Percentiles rank a stretch among this genome's conserved stretches.
Conservation (phyloP, 64 coral and sea anemone species). For the Montipora capricornis region DNA sequence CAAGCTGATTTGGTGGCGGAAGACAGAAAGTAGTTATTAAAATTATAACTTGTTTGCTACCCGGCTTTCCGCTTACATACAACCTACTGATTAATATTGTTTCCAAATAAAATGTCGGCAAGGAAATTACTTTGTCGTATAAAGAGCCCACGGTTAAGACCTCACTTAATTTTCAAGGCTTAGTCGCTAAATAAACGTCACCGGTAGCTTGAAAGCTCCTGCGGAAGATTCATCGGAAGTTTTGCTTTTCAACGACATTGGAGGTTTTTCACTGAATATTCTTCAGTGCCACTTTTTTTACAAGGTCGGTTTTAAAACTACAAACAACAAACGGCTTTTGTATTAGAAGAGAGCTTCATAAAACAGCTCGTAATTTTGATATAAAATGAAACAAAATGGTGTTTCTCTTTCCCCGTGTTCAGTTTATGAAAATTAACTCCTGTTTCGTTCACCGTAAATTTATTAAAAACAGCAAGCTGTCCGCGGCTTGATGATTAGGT, state of each 20-base stretch:
- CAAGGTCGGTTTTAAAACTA: neutral
- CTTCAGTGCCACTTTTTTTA: no score
- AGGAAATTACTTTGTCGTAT: slow-evolving; percentile 13
- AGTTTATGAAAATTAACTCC: neutral
- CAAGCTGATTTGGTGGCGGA: neutral
- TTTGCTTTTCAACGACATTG: neutral
- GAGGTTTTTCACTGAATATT: neutral
- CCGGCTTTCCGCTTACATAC: neutral
- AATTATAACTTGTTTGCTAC: neutral
- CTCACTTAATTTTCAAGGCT: neutral
- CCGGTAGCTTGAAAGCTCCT: neutral
- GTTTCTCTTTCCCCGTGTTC: neutral
- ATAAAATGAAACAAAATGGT: slow-evolving; percentile 1
- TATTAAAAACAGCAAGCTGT: neutral
- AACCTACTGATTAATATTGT: slow-evolving; percentile 14
- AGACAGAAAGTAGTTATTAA: slow-evolving; percentile 7
- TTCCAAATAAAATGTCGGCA: neutral
- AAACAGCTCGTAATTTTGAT: neutral
- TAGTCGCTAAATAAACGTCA: slow-evolving; percentile 22
- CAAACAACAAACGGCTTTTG: neutral
- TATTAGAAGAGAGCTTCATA: neutral
- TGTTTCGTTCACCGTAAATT: neutral
- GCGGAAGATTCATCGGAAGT: neutral
- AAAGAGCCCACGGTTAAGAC: neutral
- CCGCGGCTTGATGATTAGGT: neutral